phyloP scores from a whole-genome alignment of 2,797 vertebrate species.

The Nothura maculosa region DNA sequence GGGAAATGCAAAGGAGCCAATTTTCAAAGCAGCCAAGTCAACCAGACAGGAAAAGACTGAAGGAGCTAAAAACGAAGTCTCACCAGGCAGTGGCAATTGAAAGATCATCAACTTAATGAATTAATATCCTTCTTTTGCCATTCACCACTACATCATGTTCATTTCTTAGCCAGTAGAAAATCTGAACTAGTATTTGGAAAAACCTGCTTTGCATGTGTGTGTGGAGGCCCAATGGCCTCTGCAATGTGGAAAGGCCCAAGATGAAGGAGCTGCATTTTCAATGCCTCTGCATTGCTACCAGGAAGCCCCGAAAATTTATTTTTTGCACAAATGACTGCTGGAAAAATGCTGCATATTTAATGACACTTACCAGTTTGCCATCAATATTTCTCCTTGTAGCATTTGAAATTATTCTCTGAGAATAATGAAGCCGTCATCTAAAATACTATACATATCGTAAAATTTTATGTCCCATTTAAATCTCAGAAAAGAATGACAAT shows the following conservation, averaged over 20 bases:
- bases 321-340: conserved; percentile 44
- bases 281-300: neutral
- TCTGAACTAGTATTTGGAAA: neutral
- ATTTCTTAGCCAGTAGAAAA: neutral
- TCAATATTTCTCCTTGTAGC: conserved; percentile 72
- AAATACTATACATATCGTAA: conserved; percentile 77
- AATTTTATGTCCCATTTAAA: conserved; percentile 81
- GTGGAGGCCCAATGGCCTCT: neutral
- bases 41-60: neutral
- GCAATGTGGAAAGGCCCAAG: neutral
- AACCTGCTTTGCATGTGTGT: neutral
- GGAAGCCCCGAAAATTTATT: neutral
- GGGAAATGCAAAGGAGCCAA: neutral
- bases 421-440: conserved; percentile 79
- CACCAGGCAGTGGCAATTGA: neutral
- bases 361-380: conserved; percentile 67
- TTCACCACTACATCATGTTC: neutral
- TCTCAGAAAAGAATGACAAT: conserved; percentile 80
- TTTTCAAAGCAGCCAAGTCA: neutral
- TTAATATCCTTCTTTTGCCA: neutral
- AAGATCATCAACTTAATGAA: neutral
- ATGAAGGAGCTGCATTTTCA: neutral
- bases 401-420: conserved; percentile 68
- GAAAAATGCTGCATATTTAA: conserved; percentile 68
- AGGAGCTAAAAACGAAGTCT: neutral